Evolutionary conservation across 1,140 invertebrate species (phyloP), one percentile per base, ranked within the genome.

Genomic region (Drosophila aff.): DNA sequence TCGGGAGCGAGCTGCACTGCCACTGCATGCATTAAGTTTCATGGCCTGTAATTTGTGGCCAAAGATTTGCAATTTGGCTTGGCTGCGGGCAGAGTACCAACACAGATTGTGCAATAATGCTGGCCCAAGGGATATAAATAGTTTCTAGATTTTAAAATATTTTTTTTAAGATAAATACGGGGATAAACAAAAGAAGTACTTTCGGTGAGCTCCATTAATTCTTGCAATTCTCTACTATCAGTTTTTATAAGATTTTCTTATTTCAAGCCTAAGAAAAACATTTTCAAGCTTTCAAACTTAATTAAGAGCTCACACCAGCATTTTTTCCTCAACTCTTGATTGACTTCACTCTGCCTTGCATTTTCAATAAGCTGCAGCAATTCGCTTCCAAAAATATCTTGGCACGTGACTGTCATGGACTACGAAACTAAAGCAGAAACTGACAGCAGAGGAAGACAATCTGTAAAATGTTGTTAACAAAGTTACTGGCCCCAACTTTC

Each of bases 371-470:
- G 57, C 43, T 68, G 57, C 62, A 31, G 40, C 65, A 74, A 57
- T 49, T 68, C 26, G 55, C 47, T 11, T 47, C 53, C 68, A 55
- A 81, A 80, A 74, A 68, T 38, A 79, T 65, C 50, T 47, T 67
- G 85, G 85, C 84, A 90, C 84, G 84, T 89, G 84, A 89, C 84
- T 81, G 74, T 69, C 43, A 74, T 79, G 40, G 43, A 60, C 41
- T 53, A 71, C 26, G 49, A 81, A 74, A 75, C 49, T 40, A 52
- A 49, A 49, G 36, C 44, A 74, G 64, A 59, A 41, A 46, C 60
- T 52, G 76, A 41, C 53, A 50, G 38, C 40, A 55, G 40, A 47
- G 28, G 43, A 61, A 33, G 43, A 61, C 57, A 76, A 69, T 55
- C 63, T 59, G 78, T 67, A 53, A 68, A 82, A 68, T 85, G 76